Evolutionary conservation across 2,888 invertebrate genomes (phyloP), one percentile per base, ranked within the genome.

Genomic region (Papilio gigon): DNA sequence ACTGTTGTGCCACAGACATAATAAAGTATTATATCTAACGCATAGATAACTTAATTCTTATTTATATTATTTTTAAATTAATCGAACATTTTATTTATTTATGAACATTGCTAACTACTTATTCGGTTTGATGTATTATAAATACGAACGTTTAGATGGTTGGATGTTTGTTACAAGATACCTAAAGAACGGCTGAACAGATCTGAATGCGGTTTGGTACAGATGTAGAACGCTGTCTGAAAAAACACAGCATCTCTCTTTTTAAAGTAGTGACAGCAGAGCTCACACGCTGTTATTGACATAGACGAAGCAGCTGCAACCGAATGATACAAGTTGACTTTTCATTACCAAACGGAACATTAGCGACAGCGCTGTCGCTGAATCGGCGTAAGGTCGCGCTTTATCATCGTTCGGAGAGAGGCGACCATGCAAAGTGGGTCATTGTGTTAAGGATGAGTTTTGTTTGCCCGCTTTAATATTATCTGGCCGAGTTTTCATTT

Each of bases 381-480:
- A 68, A 63, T 59, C 56, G 68, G 68, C 78, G 66, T 71, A 75
- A 79, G 79, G 79, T 70, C 74, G 66, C 30, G 40, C 20, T 56
- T 66, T 70, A 68, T 63, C 47, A 50, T 47, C 63, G 65, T 71
- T 74, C 66, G 17, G 17, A 56, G 53, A 30, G 53, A 12, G 47
- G 47, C 47, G 47, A 69, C 75, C 78, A 74, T 76, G 72, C 69
- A 68, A 86, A 81, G 76, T 85, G 68, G 84, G 87, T 84, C 80
- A 86, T 70, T 79, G 75, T 84, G 86, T 81, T 84, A 85, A 85
- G 85, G 85, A 85, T 82, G 74, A 60, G 67, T 59, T 30, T 77
- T 76, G 53, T 69, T 78, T 75, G 76, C 75, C 70, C 71, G 70
- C 66, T 76, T 74, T 80, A 82, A 83, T 75, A 81, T 73, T 73